phyloP scores from a whole-genome alignment of 2,113 vertebrate species.

The Rousettus leschenaultii region DNA sequence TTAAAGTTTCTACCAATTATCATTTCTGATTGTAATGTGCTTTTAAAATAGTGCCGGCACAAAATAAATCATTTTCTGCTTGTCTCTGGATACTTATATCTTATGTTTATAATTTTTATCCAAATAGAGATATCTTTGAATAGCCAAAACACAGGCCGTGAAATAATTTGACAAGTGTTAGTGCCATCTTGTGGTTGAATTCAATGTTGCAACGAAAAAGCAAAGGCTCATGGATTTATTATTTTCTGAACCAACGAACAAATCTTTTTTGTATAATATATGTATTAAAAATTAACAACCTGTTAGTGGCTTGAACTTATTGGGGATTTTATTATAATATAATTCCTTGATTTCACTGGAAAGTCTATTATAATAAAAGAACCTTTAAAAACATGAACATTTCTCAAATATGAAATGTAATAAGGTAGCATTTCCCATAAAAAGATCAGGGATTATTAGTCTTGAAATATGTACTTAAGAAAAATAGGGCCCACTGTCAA shows the following conservation, averaged over 20 bases:
- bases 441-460: background rate
- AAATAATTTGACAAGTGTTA: slow-evolving; percentile 39
- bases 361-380: background rate
- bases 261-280: background rate
- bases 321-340: background rate
- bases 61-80: background rate
- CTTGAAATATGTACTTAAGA: background rate
- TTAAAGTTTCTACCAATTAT: background rate
- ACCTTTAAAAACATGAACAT: background rate
- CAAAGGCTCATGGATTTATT: background rate
- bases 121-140: background rate
- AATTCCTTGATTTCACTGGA: background rate
- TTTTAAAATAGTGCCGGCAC: background rate
- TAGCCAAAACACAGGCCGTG: accelerated
- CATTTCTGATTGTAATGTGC: background rate
- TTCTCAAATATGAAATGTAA: background rate
- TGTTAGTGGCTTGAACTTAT: background rate
- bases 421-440: background rate
- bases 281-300: background rate
- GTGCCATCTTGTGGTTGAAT: slow-evolving; percentile 78
- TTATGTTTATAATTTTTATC: background rate
- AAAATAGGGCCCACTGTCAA: background rate
- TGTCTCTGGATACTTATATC: background rate
- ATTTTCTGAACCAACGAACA: background rate
- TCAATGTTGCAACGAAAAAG: slow-evolving; percentile 52